These are phyloP conservation scores for Phortica variegata DNA, from an alignment of 1,140 invertebrate genomes.

Conservation along the genomic window DNA sequence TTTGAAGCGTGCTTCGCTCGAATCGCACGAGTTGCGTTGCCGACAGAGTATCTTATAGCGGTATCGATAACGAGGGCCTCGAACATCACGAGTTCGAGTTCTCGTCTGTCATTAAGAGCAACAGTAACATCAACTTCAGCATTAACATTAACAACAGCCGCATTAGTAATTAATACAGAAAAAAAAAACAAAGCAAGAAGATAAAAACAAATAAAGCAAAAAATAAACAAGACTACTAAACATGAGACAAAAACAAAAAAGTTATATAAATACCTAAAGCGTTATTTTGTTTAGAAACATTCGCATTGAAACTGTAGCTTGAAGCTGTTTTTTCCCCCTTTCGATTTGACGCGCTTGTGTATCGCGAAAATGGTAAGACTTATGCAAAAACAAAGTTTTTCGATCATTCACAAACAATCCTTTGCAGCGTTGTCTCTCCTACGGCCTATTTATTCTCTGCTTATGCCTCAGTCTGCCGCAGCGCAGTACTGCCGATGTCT, in stretches of 20 bases:
- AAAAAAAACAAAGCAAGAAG: too few species aligned
- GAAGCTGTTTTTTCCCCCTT: too few species aligned
- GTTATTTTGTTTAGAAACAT: too few species aligned
- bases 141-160: slow-evolving; percentile 1
- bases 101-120: slow-evolving; percentile 22
- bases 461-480: slow-evolving; percentile 19
- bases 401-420: neutral
- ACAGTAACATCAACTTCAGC: slow-evolving; percentile 7
- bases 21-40: slow-evolving; percentile 18
- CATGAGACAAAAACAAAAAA: slow-evolving; percentile 29
- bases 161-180: slow-evolving; percentile 17
- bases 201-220: too few species aligned
- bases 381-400: too few species aligned
- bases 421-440: slow-evolving; percentile 25
- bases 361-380: slow-evolving; percentile 29
- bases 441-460: slow-evolving; percentile 15
- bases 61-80: slow-evolving; percentile 36
- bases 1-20: slow-evolving; percentile 13
- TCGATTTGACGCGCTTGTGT: too few species aligned
- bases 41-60: slow-evolving; percentile 17
- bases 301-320: too few species aligned
- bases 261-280: too few species aligned
- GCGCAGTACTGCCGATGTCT: slow-evolving; percentile 32
- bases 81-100: slow-evolving; percentile 10
- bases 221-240: slow-evolving; percentile 46